Evolutionary conservation across 2,113 vertebrate species (phyloP).

Genomic region (Cephalopterus ornatus): DNA sequence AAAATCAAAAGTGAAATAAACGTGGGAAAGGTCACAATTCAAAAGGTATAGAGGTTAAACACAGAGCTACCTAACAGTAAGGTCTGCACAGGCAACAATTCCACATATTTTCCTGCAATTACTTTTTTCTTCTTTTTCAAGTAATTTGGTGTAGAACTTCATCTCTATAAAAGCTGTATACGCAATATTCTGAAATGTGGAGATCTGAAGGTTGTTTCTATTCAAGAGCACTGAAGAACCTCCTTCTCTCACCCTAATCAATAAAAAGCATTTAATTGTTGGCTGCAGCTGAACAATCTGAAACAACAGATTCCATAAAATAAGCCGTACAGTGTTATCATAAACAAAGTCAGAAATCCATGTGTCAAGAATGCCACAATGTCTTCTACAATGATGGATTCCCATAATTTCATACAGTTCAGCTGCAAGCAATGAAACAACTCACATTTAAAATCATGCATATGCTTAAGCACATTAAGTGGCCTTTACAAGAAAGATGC

Average conservation of each 20-base stretch:
- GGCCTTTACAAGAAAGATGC: background rate
- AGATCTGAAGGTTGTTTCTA: background rate
- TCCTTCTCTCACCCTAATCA: background rate
- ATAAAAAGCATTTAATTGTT: background rate
- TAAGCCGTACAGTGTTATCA: background rate
- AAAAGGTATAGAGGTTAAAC: background rate
- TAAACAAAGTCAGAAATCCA: background rate
- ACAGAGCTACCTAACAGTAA: background rate
- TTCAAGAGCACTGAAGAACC: background rate
- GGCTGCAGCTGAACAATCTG: background rate
- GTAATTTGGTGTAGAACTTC: background rate
- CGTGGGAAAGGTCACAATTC: background rate
- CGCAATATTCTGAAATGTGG: background rate
- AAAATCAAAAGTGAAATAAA: background rate
- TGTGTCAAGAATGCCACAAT: background rate
- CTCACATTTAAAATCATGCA: background rate
- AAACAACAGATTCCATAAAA: background rate
- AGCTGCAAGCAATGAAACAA: background rate
- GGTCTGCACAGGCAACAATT: background rate
- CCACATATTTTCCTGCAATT: rapidly evolving
- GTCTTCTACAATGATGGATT: background rate
- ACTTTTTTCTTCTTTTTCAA: background rate
- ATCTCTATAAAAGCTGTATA: background rate
- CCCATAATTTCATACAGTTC: background rate
- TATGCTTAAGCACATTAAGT: background rate